These are phyloP conservation scores for Naja naja DNA, from an alignment of 2,113 vertebrate species.

Conservation along the genomic window DNA sequence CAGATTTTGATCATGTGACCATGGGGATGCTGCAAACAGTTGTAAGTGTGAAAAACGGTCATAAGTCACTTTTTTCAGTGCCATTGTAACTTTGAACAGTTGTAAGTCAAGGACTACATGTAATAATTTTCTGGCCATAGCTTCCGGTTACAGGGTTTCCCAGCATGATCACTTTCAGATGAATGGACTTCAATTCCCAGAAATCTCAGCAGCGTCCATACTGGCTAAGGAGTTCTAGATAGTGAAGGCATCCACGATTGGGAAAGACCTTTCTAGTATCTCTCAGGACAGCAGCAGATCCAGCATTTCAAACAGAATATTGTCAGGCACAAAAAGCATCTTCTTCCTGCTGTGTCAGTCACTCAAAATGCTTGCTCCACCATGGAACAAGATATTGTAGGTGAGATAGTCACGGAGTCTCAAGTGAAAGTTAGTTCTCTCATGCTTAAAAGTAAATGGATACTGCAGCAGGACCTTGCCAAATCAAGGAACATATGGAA, in stretches of 20 bases:
- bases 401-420: background rate
- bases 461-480: background rate
- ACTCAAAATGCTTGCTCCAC: background rate
- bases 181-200: background rate
- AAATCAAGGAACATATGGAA: background rate
- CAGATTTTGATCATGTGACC: background rate
- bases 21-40: background rate
- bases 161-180: background rate
- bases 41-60: background rate
- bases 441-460: background rate
- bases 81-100: background rate
- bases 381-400: background rate
- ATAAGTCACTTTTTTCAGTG: background rate
- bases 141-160: background rate
- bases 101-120: background rate
- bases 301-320: background rate
- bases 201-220: background rate
- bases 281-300: background rate
- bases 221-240: background rate
- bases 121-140: background rate
- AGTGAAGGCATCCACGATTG: background rate
- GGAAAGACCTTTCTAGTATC: background rate
- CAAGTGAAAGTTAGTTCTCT: background rate
- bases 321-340: background rate
- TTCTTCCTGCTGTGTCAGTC: background rate